Evolutionary conservation across 2,888 invertebrate species (phyloP).

Genomic region (Sesia bembeciformis): DNA sequence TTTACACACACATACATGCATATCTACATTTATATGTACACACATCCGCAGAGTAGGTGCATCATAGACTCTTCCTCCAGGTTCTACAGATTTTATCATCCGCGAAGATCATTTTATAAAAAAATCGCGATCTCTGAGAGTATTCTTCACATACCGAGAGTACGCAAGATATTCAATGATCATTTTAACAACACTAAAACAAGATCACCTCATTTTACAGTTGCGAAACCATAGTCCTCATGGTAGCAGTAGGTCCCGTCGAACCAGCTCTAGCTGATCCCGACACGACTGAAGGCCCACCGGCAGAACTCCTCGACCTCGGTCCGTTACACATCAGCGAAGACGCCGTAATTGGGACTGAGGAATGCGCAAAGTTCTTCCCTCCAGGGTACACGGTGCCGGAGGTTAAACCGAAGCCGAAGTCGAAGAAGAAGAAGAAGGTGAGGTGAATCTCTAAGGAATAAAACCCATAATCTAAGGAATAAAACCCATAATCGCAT

Average conservation of each 20-base stretch:
- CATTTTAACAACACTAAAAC: too few relatives aligned
- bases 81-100: too few relatives aligned
- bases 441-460: slow-evolving; percentile 15
- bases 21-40: too few relatives aligned
- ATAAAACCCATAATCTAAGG: too few relatives aligned
- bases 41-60: too few relatives aligned
- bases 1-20: too few relatives aligned
- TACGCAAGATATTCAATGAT: too few relatives aligned
- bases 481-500: too few relatives aligned
- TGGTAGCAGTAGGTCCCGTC: slow-evolving; percentile 77
- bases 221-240: slow-evolving; percentile 79
- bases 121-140: too few relatives aligned
- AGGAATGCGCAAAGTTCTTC: slow-evolving; percentile 80
- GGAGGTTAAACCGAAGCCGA: slow-evolving; percentile 53
- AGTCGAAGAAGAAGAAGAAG: slow-evolving; percentile 73
- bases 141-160: too few relatives aligned
- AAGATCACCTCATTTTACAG: slow-evolving; percentile 39
- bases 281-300: slow-evolving; percentile 75
- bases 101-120: too few relatives aligned
- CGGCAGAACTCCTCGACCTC: slow-evolving; percentile 76
- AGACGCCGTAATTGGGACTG: slow-evolving; percentile 76
- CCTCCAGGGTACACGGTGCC: slow-evolving; percentile 77
- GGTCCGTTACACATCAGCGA: slow-evolving; percentile 81
- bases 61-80: too few relatives aligned
- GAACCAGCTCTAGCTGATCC: slow-evolving; percentile 77